A percentile compares a stretch with the other conserved stretches of the same genome.
Conservation (phyloP, 2,797 vertebrate species). For the Anisognathus igniventris region DNA sequence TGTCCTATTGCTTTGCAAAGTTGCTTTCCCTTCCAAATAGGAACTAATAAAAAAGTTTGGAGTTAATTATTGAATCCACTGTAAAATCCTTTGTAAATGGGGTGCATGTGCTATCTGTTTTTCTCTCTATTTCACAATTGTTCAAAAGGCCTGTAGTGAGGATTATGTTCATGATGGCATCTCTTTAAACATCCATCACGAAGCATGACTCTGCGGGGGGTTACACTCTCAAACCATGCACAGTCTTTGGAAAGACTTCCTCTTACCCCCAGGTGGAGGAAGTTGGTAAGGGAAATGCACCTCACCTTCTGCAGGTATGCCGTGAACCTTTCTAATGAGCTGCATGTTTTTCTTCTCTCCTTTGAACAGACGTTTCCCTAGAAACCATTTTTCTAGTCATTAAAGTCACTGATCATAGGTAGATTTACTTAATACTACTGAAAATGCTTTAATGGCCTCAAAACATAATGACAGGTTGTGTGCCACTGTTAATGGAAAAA, state of each 20-base stretch:
- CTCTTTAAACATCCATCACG: neutral
- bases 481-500: neutral
- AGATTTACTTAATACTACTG: conserved; percentile 6
- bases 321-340: neutral
- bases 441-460: conserved; percentile 1
- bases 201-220: neutral
- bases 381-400: conserved; percentile 41
- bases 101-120: neutral
- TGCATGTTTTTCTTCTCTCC: neutral
- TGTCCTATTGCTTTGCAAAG: neutral
- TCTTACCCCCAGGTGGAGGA: neutral
- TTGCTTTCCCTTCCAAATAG: neutral
- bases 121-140: neutral
- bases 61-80: neutral
- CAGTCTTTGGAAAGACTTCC: neutral
- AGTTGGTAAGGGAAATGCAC: neutral
- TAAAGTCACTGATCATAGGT: neutral
- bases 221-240: neutral
- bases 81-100: neutral
- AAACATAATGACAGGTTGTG: neutral
- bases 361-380: conserved; percentile 50
- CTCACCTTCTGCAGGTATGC: neutral
- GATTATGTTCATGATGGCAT: neutral
- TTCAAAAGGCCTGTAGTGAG: neutral
- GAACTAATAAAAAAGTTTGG: neutral